A percentile compares a stretch with the other conserved stretches of the same genome.
phyloP scores from a whole-genome alignment of 2,113 vertebrate species.

The Sphyrna mokarran region DNA sequence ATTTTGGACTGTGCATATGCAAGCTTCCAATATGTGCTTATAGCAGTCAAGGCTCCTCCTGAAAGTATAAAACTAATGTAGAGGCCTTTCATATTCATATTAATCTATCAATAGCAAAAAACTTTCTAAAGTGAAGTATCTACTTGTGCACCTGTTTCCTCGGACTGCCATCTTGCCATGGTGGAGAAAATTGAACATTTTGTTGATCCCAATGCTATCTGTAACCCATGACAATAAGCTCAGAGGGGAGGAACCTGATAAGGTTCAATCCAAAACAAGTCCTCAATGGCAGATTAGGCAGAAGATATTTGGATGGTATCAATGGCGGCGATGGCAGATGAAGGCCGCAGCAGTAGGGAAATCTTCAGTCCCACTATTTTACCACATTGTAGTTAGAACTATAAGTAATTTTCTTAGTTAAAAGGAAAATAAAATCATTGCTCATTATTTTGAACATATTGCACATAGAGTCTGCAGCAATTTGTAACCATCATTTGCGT shows the following conservation, averaged over 20 bases:
- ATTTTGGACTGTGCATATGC: neutral
- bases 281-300: too few relatives aligned
- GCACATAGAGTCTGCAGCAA: neutral
- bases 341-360: too few relatives aligned
- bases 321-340: too few relatives aligned
- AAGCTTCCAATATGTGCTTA: neutral
- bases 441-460: neutral
- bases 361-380: neutral
- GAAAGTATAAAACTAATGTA: neutral
- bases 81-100: neutral
- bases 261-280: too few relatives aligned
- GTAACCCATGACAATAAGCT: too few relatives aligned
- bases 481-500: constrained; percentile 36
- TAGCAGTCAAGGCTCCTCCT: neutral
- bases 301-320: too few relatives aligned
- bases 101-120: neutral
- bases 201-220: too few relatives aligned
- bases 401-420: neutral
- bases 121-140: neutral
- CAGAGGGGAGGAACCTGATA: too few relatives aligned
- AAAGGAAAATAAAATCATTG: neutral
- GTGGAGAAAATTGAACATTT: too few relatives aligned
- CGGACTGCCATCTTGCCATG: too few relatives aligned
- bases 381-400: neutral
- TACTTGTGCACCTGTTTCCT: neutral